Base-by-base conservation (phyloP, 2,797 vertebrate species). In the Anguilla anguilla region DNA sequence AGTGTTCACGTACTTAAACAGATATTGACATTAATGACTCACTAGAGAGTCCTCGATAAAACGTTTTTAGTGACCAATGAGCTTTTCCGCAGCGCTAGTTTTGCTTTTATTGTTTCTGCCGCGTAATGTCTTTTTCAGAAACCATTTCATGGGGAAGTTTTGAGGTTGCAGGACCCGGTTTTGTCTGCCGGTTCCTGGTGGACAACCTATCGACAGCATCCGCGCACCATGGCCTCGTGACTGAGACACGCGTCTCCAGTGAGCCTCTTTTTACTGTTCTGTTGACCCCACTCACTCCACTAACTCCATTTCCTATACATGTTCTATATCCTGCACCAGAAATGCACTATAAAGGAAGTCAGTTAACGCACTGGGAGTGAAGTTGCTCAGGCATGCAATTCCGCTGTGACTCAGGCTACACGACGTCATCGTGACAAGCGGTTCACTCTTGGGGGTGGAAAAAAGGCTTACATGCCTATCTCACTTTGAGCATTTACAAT, bases 281-380 rank as follows among this genome's bases (percentile, higher is more conserved):
- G 91, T 90, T 96, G 94, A 95, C 94, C 94, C 92, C 94, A 88
- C 93, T 95, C 95, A 95, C 82, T 95, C 94, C 95, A 95, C 94
- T 95, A 92, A 96, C 94, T 96, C 93, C 93, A 96, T 97, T 97
- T 97, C 96, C 96, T 94, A 92, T 87, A 90, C 91, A 85, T 83
- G 87, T 90, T 91, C 93, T 92, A 91, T 92, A 90, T 93, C 93
- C 94, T 94, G 74, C 88, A 91, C 89, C 89, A 46, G 81, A 90
- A 88, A 92, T 87, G 86, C 82, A 84, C 86, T 85, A 89, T 88
- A 94, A 93, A 96, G 94, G 93, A 94, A 94, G 91, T 94, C 86
- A 93, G 91, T 92, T 91, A 94, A 94, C 95, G 93, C 93, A 94
- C 89, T 89, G 92, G 77, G 91, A 91, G 89, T 87, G 92, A 89